Evolutionary conservation across 2,888 invertebrate species (phyloP), one percentile per base, ranked within the genome.

Genomic region (Protonemura montana): DNA sequence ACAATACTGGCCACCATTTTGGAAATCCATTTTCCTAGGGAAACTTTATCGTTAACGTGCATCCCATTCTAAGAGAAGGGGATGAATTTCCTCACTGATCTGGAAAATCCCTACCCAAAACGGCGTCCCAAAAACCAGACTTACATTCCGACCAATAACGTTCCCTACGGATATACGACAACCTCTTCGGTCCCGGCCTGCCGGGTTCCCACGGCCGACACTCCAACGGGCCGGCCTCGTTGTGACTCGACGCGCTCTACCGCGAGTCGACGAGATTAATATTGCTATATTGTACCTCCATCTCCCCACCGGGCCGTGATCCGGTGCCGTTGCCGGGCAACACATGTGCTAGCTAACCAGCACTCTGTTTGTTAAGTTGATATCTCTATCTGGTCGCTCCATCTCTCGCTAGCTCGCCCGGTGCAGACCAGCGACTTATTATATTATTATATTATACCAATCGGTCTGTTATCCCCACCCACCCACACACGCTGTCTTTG

Each of bases 271-370:
- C 41, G 41, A 59, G 78, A 78, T 78, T 78, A 78, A 78, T 25
- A 78, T 78, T 78, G 28, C n/a, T 78, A 78, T 25, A 78, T 25
- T 78, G 78, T 78, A 78, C n/a, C n/a, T n/a, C n/a, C n/a, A n/a
- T n/a, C n/a, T n/a, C n/a, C n/a, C n/a, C n/a, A n/a, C n/a, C n/a
- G n/a, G n/a, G n/a, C n/a, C n/a, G 59, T 21, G 21, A 21, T 2
- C 6, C 21, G 59, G 59, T 59, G 59, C n/a, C n/a, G 35, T 35
- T 3, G 35, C 35, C 35, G 3, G 10, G 35, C 35, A 35, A 35
- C 35, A 35, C 35, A 35, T 35, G 35, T 10, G 5, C 35, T 3
- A 35, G 35, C 59, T n/a, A n/a, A 59, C 59, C 13, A 25, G 78
- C 78, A 26, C 21, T 21, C n/a, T 78, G 28, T 78, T 27, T 78